Base-by-base conservation (phyloP, 2,113 vertebrate species). In the Pimephales promelas region DNA sequence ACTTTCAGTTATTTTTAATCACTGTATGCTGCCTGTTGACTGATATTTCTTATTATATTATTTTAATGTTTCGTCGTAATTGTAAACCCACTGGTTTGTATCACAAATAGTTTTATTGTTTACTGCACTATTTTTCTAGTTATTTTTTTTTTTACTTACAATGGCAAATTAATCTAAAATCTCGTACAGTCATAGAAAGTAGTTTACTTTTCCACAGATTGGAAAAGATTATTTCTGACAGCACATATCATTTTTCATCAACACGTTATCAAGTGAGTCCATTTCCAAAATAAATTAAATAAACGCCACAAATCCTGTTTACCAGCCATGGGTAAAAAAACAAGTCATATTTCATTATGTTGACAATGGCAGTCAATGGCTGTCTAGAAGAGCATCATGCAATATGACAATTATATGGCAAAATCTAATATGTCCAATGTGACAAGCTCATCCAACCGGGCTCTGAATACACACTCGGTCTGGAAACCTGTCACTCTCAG, bases 321-420 rank as follows among this genome's bases (percentile, higher is more conserved):
- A 70, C 62, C 10, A 7, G 79, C 45, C 24, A 68, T n/a, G 16
- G 18, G 61, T 10, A 36, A 79, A 81, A 62, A 70, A 81, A 54
- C 64, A 68, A 54, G 64, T 70, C 79, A 70, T 54, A 64, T 81
- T 81, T 71, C 79, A 81, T 81, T 81, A 81, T 7, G 28, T 40
- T 80, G 20, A 81, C 10, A 7, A 56, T 13, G 56, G 16, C 49
- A 56, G 28, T 75, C 31, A 36, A 75, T 54, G 59, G 59, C 40
- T 66, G 56, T 81, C 79, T 22, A 40, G 79, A 54, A 56, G 45
- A 81, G 28, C 79, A 56, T 70, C 64, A 71, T 26, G 47, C 64
- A 56, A 70, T 40, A 22, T 81, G 79, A 71, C 62, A 81, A 81
- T 54, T 49, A 79, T 28, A 52, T 3, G 34, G n/a, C 45, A 26